Percentiles rank a stretch among this genome's conserved stretches.
Conservation (phyloP, 2,888 invertebrate species). For the Gymnosoma rotundatum region DNA sequence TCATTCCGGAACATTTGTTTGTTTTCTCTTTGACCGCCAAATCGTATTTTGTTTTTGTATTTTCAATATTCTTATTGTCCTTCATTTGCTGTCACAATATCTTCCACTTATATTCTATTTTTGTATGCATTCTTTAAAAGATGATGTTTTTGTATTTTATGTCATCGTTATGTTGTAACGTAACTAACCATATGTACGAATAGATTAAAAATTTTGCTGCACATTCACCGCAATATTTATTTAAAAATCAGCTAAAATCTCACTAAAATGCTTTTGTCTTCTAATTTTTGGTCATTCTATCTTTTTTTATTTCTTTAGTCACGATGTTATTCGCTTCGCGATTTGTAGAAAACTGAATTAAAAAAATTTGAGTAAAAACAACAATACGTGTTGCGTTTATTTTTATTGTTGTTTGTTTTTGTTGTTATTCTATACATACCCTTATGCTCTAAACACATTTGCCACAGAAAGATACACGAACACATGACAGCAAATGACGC, state of each 20-base stretch:
- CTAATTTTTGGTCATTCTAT: not conserved
- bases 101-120: conserved; percentile 42
- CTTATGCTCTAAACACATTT: too few species aligned
- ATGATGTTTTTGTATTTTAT: conserved; percentile 26
- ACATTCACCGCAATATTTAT: not conserved
- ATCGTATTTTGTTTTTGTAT: conserved; percentile 2
- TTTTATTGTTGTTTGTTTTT: conserved; percentile 42
- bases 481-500: too few species aligned
- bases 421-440: conserved; percentile 47
- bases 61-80: conserved; percentile 45
- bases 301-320: conserved; percentile 21
- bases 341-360: conserved; percentile 74
- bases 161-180: conserved; percentile 45
- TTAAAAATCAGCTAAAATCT: conserved; percentile 1
- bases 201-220: conserved; percentile 14
- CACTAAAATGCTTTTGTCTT: not conserved
- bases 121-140: conserved; percentile 10
- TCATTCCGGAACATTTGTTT: conserved; percentile 22
- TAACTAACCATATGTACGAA: conserved; percentile 42
- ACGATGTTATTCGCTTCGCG: conserved; percentile 74
- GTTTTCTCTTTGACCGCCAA: conserved; percentile 51
- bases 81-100: conserved; percentile 45
- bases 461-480: too few species aligned
- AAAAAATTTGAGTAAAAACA: conserved; percentile 68
- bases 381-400: conserved; percentile 65